Base-by-base conservation (phyloP, 2,888 invertebrate species). In the Spodoptera picta region DNA sequence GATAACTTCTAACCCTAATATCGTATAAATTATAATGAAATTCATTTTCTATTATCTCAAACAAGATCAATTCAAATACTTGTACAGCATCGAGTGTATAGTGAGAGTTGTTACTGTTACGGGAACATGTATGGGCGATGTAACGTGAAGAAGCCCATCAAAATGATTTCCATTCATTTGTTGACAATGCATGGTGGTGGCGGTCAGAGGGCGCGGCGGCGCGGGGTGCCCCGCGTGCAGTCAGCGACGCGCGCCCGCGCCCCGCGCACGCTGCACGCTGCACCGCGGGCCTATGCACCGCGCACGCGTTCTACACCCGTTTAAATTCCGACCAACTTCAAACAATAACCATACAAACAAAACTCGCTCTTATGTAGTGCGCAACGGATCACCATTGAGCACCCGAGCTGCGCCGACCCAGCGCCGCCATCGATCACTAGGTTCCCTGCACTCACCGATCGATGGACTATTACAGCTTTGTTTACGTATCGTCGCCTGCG, bases 131-230 rank as follows among this genome's bases (percentile, higher is more conserved):
- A 72, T 57, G 59, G 54, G 44, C 63, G 58, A 63, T 64, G 76
- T 67, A 72, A 73, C 74, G 77, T 84, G 84, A 87, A 81, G 83
- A 83, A 83, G 81, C 77, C 82, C 76, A 72, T 69, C 77, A 84
- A 81, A 84, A 85, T 91, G 84, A 90, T 92, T 91, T 90, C 89
- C 92, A 92, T 93, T 92, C 87, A 92, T 90, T 88, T 91, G 91
- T 92, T 92, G 92, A 91, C 90, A 92, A 91, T 88, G 84, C 80
- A 85, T 76, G 86, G 85, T 80, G 81, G 84, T 82, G 84, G 86
- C 80, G 86, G 88, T 87, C 88, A 87, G 89, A 87, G 90, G 89
- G 88, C 89, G 90, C 90, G 79, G 81, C 84, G 77, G 85, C 84
- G 90, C 90, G 90, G 83, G 82, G 81, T 82, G 83, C 85, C 82